Evolutionary conservation across 2,113 vertebrate species (phyloP).

Genomic region (Ammodytes dubius): DNA sequence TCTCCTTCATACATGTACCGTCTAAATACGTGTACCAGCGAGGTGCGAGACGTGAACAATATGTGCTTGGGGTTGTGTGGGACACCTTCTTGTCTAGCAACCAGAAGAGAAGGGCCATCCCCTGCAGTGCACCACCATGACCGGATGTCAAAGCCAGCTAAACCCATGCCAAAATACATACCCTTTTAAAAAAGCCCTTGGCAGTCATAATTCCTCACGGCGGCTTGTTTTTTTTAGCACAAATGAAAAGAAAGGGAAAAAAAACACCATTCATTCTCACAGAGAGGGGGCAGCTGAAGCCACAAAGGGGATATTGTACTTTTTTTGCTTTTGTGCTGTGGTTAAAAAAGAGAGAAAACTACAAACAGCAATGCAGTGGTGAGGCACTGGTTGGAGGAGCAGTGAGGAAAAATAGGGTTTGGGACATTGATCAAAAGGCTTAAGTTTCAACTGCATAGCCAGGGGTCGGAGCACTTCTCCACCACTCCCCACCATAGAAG

Average conservation of each 20-base stretch:
- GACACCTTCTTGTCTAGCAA: conserved; percentile 15
- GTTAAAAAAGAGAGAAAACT: conserved; percentile 46
- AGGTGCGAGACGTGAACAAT: conserved; percentile 61
- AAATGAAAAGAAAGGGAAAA: conserved; percentile 37
- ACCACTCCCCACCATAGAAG: neutral
- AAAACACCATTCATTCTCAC: conserved; percentile 58
- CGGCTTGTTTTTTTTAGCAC: conserved; percentile 47
- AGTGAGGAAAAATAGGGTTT: conserved; percentile 49
- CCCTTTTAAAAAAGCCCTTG: conserved; percentile 54
- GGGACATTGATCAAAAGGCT: conserved; percentile 72
- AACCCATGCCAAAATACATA: conserved; percentile 56
- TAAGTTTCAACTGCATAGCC: conserved; percentile 71
- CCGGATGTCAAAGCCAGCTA: conserved; percentile 61
- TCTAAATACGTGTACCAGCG: conserved; percentile 25
- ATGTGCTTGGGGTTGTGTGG: conserved; percentile 39
- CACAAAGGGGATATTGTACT: conserved; percentile 67
- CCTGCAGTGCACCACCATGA: conserved; percentile 67
- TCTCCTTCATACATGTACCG: conserved; percentile 21
- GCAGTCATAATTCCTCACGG: conserved; percentile 55
- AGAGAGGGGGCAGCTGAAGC: conserved; percentile 53
- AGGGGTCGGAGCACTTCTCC: conserved; percentile 40
- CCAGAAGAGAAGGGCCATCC: conserved; percentile 29
- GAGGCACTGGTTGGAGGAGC: conserved; percentile 30
- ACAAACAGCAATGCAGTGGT: conserved; percentile 42
- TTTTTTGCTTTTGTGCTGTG: conserved; percentile 68